phyloP scores from a whole-genome alignment of 2,797 vertebrate genomes.

The Synanceia verrucosa region DNA sequence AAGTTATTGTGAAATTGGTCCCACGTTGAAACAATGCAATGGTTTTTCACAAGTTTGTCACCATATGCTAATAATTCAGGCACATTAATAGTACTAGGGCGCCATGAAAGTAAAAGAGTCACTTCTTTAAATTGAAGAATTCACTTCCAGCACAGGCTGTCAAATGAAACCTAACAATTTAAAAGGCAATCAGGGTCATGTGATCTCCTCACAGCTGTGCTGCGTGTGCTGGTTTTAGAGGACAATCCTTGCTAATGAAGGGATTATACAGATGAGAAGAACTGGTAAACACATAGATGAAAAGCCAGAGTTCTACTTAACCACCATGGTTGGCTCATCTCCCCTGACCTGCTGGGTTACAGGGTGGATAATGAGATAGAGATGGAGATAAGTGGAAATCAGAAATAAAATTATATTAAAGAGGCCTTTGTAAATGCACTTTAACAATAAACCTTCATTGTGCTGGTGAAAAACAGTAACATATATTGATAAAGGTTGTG shows the following conservation, averaged over 20 bases:
- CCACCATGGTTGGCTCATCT: background rate
- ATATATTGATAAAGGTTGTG: too few species aligned
- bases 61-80: conserved; percentile 2
- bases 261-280: background rate
- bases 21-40: background rate
- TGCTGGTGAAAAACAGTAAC: too few species aligned
- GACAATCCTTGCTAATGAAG: background rate
- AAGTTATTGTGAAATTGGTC: background rate
- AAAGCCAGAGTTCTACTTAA: background rate
- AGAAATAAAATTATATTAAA: too few species aligned
- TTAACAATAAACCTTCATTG: too few species aligned
- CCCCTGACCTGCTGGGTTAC: background rate
- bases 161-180: background rate
- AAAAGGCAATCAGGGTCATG: background rate
- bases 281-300: background rate
- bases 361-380: background rate
- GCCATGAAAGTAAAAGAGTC: background rate
- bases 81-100: background rate
- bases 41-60: background rate
- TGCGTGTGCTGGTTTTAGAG: background rate
- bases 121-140: background rate
- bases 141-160: background rate
- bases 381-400: too few species aligned
- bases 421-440: too few species aligned
- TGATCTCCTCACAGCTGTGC: background rate